Conservation (phyloP, 2,113 vertebrate species). For the Mastomys coucha region DNA sequence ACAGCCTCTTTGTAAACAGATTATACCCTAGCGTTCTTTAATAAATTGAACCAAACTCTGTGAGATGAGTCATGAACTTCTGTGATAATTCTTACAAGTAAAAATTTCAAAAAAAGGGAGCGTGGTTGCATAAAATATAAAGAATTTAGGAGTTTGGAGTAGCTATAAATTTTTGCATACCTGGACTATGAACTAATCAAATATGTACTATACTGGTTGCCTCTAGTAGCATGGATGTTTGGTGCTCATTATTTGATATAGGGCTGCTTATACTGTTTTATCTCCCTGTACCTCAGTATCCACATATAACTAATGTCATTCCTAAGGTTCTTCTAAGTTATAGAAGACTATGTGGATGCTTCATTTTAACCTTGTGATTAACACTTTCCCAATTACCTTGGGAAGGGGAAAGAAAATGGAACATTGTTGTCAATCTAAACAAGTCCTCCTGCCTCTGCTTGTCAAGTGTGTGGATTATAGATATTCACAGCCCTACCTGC, state of each 20-base stretch:
- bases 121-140: background rate
- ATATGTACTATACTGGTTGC: rapidly evolving
- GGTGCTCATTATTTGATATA: background rate
- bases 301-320: background rate
- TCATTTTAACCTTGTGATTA: background rate
- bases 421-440: background rate
- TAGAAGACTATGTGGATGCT: background rate
- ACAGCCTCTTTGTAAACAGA: background rate
- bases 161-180: background rate
- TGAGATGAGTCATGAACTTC: background rate
- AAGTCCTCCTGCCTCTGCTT: background rate
- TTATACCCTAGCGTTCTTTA: background rate
- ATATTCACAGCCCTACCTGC: background rate
- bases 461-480: background rate
- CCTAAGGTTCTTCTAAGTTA: background rate
- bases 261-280: rapidly evolving
- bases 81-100: background rate
- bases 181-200: background rate
- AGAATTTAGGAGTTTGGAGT: background rate
- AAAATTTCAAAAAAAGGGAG: background rate
- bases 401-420: background rate
- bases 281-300: background rate
- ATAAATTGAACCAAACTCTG: background rate
- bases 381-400: background rate
- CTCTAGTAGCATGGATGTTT: background rate